Base-by-base conservation (phyloP, 2,113 vertebrate genomes). In the Ivindomyrus marchei region DNA sequence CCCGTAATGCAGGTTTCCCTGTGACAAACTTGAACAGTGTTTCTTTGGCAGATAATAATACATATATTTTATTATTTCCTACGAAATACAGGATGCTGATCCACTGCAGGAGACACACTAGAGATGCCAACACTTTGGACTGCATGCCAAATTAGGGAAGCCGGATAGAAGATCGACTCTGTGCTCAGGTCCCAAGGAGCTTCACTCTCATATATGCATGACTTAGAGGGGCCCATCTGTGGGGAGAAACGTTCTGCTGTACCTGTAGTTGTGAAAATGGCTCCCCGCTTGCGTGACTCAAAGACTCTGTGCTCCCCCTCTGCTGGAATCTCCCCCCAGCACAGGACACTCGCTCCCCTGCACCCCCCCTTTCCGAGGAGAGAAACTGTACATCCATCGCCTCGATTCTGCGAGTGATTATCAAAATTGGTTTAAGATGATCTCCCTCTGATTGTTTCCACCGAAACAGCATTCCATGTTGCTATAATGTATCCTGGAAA, bases 381-480 rank as follows among this genome's bases (percentile, higher is more conserved):
- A 27, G n/a, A 70, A 70, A 15, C 62, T 27, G 27, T 70, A 70
- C 27, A 70, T 66, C 58, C 24, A 66, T 27, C 9, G 6, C 27
- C 27, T 70, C n/a, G 27, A 70, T 70, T 70, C 62, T 70, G 62
- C 62, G 3, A 70, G 62, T 10, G 10, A 31, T 70, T 70, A 70
- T 70, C 62, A 70, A 70, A 70, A 70, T 70, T 70, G 62, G 62
- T 70, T 70, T 70, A 70, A 70, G 62, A 70, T 70, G 62, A 70
- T 27, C 62, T 66, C 62, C 3, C n/a, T n/a, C 7, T 70, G 62
- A 66, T 66, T 66, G 62, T 31, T 70, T 70, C 62, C 62, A 70
- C n/a, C 3, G 3, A 31, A 70, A 27, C 11, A 70, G 27, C 62
- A 31, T 70, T 70, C 10, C 62, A 27, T 70, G n/a, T 31, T 11